Evolutionary conservation across 2,113 vertebrate species (phyloP).

Genomic region (Cephalopholis sonnerati): DNA sequence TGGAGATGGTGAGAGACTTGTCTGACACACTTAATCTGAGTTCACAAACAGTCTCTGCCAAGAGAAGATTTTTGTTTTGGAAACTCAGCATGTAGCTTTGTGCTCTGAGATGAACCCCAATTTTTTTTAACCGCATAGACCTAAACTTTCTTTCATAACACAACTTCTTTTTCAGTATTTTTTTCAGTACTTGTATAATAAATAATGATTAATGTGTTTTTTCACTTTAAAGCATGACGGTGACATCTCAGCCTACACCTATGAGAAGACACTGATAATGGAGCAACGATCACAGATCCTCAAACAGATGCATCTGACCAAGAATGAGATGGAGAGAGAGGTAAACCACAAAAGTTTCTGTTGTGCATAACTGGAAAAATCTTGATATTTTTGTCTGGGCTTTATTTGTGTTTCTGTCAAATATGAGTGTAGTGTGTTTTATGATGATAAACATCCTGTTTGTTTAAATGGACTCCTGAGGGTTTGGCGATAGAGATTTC

Average conservation of each 20-base stretch:
- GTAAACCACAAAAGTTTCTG: conserved; percentile 75
- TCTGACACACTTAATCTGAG: conserved; percentile 22
- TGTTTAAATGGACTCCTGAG: no score
- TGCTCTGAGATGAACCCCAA: background rate
- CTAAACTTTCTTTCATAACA: background rate
- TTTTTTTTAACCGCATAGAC: background rate
- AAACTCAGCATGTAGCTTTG: background rate
- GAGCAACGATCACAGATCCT: conserved; percentile 98
- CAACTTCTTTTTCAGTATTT: background rate
- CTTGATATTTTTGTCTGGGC: no score
- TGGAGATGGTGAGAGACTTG: conserved; percentile 93
- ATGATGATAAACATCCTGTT: no score
- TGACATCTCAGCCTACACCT: conserved; percentile 97
- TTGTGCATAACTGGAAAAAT: background rate
- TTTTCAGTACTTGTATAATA: background rate
- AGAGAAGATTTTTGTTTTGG: background rate
- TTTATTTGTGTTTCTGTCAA: no score
- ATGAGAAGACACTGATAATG: conserved; percentile 98
- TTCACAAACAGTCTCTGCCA: background rate
- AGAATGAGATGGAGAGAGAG: conserved; percentile 97
- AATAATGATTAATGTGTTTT: background rate
- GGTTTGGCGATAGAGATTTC: no score
- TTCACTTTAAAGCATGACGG: conserved; percentile 88
- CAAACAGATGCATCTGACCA: conserved; percentile 99
- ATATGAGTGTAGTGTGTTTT: no score